Evolutionary conservation across 2,888 invertebrate species (phyloP).

Genomic region (Rotaria macrura): DNA sequence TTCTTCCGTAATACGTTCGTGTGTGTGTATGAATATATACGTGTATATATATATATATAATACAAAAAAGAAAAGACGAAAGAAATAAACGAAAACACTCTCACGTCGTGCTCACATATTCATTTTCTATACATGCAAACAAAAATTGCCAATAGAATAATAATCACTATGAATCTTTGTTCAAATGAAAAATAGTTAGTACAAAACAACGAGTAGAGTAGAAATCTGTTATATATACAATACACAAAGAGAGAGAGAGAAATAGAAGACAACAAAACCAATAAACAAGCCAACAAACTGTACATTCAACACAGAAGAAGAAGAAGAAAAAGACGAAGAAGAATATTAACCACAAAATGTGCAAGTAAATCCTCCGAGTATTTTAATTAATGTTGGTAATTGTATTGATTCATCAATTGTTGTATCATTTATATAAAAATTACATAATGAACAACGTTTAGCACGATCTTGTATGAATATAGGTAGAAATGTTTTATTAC

Average conservation of each 20-base stretch:
- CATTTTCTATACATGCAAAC: constrained; percentile 12
- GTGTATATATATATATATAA: neutral
- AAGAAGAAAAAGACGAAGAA: neutral
- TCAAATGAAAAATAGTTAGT: constrained; percentile 11
- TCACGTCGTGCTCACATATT: neutral
- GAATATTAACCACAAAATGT: neutral
- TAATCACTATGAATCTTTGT: constrained; percentile 3
- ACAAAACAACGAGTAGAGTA: constrained; percentile 7
- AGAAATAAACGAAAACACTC: neutral
- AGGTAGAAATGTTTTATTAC: constrained; percentile 18
- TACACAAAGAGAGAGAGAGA: neutral
- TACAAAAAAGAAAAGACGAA: neutral
- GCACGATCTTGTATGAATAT: constrained; percentile 8
- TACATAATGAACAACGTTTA: constrained; percentile 9
- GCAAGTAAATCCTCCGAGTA: constrained; percentile 9
- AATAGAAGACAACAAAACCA: too few species aligned
- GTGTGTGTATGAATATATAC: neutral
- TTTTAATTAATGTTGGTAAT: constrained; percentile 3
- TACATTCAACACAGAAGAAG: neutral
- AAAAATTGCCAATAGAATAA: constrained; percentile 8
- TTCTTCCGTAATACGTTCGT: neutral
- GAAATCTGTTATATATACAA: neutral
- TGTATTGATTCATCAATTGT: neutral
- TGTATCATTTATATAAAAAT: constrained; percentile 16
- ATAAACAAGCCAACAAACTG: neutral